Evolutionary conservation across 64 coral and sea anemone genomes (phyloP), one percentile per base, ranked within the genome.

Genomic region (Montipora capricornis): DNA sequence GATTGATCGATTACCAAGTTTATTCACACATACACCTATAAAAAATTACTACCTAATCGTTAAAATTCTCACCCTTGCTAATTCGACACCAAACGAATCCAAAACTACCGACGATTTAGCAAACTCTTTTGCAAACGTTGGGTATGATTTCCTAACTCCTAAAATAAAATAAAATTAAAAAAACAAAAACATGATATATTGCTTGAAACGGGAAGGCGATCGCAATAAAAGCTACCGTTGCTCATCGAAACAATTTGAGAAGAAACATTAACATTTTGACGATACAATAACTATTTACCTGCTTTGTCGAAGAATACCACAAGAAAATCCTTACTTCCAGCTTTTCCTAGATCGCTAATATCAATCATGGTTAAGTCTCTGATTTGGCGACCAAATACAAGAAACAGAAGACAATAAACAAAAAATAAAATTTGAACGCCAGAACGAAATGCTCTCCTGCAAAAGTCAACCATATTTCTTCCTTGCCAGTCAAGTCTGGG

Each of bases 21-120:
- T 37, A 37, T 37, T 37, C 37, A 37, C 3, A 15, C 61, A 4
- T 64, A 4, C 53, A 57, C 2, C 2, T 64, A 14, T 11, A 12
- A 11, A 64, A 7, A 10, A 10, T 10, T 55, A 7, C 13, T 15
- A 64, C 8, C 13, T 3, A 16, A 7, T 64, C 61, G 8, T 64
- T 64, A 15, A 14, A 16, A 64, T 64, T 15, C 37, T 58, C 53
- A 91, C 89, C 89, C 46, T 52, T 4, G 79, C 66, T 80, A 91
- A 74, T 91, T 91, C 78, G 58, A 92, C 12, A 29, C 81, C 90
- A 86, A 84, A 86, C 11, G 90, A 47, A 10, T 92, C 71, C 20
- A 92, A 61, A 66, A 92, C n/a, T 20, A 66, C 37, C 1, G 70
- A 75, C 15, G 90, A 83, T 77, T 78, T 85, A 6, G 51, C 26